These are phyloP conservation scores for Heterodera schachtii DNA, from an alignment of 1,140 invertebrate genomes.

Conservation along the genomic window DNA sequence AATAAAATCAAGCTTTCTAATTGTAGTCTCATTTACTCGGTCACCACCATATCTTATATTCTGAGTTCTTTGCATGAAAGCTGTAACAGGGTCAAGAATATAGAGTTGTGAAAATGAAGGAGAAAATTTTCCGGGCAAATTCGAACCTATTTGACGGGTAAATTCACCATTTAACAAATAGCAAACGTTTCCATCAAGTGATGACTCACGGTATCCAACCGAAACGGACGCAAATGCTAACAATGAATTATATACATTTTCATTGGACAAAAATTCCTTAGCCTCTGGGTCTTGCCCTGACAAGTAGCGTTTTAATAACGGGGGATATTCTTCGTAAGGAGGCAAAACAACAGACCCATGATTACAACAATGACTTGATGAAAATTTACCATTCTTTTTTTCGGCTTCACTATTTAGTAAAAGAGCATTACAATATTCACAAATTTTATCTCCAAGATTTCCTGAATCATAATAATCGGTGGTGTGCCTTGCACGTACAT, in stretches of 20 bases:
- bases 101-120: background rate
- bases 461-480: conserved; percentile 8
- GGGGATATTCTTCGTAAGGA: background rate
- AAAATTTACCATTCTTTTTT: too few relatives aligned
- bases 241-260: background rate
- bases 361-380: background rate
- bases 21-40: background rate
- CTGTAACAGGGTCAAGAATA: background rate
- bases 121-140: background rate
- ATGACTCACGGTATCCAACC: background rate
- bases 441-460: background rate
- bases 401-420: too few relatives aligned
- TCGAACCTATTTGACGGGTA: background rate
- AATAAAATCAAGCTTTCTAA: background rate
- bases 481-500: background rate
- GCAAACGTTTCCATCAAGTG: background rate
- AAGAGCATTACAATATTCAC: background rate
- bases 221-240: background rate
- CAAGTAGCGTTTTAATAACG: background rate
- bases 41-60: background rate
- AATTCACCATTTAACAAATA: conserved; percentile 2
- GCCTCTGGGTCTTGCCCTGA: background rate
- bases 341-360: background rate
- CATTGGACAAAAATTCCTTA: background rate
- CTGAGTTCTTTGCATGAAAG: background rate